phyloP scores from a whole-genome alignment of 2,797 vertebrate genomes.

The Pantherophis vulpinus region DNA sequence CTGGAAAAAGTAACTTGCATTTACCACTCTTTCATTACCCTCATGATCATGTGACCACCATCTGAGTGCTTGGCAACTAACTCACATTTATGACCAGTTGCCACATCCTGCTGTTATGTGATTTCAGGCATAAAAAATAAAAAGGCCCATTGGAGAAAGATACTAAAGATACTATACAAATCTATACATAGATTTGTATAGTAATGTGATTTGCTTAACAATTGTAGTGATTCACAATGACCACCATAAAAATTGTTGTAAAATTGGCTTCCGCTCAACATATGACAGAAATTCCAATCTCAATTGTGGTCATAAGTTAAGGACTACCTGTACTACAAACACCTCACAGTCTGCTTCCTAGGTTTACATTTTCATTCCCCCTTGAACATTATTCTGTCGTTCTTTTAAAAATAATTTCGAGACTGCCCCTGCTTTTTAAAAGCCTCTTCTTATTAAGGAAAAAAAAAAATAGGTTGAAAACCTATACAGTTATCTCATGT shows the following conservation, averaged over 20 bases:
- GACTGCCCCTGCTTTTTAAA: constrained; percentile 27
- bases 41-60: neutral
- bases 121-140: neutral
- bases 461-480: constrained; percentile 55
- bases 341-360: constrained; percentile 58
- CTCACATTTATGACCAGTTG: neutral
- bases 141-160: neutral
- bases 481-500: constrained; percentile 58
- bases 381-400: constrained; percentile 44
- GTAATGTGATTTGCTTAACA: neutral
- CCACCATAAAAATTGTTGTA: neutral
- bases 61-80: neutral
- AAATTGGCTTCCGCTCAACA: neutral
- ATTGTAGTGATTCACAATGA: neutral
- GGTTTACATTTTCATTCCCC: constrained; percentile 28
- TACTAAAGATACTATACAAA: no score
- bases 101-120: neutral
- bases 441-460: constrained; percentile 46
- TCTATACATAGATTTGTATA: neutral
- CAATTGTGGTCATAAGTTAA: neutral
- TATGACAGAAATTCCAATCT: neutral
- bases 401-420: constrained; percentile 56
- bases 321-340: constrained; percentile 47
- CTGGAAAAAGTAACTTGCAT: neutral
- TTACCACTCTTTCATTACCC: neutral